Conservation (phyloP, 2,113 vertebrate species). For the Speoplatyrhinus poulsoni region DNA sequence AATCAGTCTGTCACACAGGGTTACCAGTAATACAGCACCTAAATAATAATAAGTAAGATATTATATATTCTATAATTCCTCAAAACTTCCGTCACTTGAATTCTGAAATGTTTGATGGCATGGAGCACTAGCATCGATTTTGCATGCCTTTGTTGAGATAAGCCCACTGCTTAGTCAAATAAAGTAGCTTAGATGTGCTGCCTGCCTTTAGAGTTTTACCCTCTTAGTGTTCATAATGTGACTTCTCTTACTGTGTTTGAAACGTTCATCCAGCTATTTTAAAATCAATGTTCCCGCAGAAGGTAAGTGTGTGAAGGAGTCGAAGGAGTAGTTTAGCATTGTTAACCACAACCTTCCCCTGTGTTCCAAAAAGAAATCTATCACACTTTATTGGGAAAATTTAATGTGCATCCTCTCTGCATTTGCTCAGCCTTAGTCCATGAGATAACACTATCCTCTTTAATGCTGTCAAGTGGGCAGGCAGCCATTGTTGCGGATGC, state of each 20-base stretch:
- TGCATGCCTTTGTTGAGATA: too few relatives aligned
- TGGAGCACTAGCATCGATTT: too few relatives aligned
- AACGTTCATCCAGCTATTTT: conserved; percentile 32
- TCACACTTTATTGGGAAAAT: conserved; percentile 68
- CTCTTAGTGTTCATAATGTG: too few relatives aligned
- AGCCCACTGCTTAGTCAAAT: too few relatives aligned
- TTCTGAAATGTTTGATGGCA: too few relatives aligned
- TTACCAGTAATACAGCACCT: too few relatives aligned
- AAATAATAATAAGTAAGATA: too few relatives aligned
- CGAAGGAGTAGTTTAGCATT: conserved; percentile 49
- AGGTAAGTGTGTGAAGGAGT: conserved; percentile 48
- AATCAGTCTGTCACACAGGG: too few relatives aligned
- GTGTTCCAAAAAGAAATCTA: conserved; percentile 61
- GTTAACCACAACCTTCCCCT: conserved; percentile 56
- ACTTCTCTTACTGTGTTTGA: conserved; percentile 9
- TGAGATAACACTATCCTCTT: conserved; percentile 62
- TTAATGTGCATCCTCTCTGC: conserved; percentile 37
- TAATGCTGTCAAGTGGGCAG: conserved; percentile 52
- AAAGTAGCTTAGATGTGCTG: too few relatives aligned
- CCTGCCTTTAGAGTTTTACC: too few relatives aligned
- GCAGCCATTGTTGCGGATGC: conserved; percentile 43
- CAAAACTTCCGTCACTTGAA: too few relatives aligned
- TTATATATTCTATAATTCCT: too few relatives aligned
- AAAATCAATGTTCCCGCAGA: conserved; percentile 49
- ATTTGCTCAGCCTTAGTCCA: conserved; percentile 52